phyloP scores from a whole-genome alignment of 2,113 vertebrate species.

The Heteronetta atricapilla region DNA sequence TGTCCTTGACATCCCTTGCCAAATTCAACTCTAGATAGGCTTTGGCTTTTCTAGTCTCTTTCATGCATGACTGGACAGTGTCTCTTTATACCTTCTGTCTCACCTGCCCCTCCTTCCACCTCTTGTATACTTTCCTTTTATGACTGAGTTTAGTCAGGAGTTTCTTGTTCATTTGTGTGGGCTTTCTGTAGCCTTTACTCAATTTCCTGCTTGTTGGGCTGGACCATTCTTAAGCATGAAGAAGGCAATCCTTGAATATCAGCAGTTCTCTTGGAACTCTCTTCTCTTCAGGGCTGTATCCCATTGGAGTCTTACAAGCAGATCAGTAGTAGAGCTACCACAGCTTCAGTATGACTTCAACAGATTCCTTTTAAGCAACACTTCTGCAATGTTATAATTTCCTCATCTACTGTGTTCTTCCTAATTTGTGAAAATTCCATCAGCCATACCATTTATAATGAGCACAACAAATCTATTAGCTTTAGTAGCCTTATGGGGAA shows the following conservation, averaged over 20 bases:
- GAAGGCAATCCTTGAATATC: not conserved
- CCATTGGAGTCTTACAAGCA: not conserved
- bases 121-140: not conserved
- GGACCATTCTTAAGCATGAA: not conserved
- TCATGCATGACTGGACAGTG: not conserved
- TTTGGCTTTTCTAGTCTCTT: not conserved
- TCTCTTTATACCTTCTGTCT: not conserved
- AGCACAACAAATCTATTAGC: not conserved
- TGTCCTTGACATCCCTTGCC: not conserved
- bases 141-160: not conserved
- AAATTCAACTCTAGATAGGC: not conserved
- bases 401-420: not conserved
- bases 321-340: not conserved
- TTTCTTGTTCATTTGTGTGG: not conserved
- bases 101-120: too few species aligned
- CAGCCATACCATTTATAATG: not conserved
- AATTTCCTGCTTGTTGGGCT: not conserved
- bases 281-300: not conserved
- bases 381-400: not conserved
- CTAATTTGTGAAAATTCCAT: not conserved
- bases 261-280: not conserved
- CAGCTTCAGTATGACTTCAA: not conserved
- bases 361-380: not conserved
- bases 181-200: not conserved
- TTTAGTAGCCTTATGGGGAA: not conserved